Base-by-base conservation (phyloP, 2,113 vertebrate genomes). In the Protobothrops flavoviridis region DNA sequence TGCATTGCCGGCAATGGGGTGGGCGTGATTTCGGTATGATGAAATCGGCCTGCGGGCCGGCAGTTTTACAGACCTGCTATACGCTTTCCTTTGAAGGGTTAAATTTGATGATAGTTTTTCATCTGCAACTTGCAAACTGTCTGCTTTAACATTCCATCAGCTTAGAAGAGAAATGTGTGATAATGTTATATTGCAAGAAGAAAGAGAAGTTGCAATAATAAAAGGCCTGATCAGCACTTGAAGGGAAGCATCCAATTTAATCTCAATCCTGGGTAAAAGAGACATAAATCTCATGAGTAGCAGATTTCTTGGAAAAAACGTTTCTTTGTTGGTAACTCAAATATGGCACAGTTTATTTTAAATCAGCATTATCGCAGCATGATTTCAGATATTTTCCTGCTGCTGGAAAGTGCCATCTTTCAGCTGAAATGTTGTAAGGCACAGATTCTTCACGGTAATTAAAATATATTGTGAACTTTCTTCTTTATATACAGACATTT, bases 371-470 rank as follows among this genome's bases (percentile, higher is more conserved):
- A 4, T 59, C 55, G 57, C 92, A 93, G 88, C 69, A 11, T 93
- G 55, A 59, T 90, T 90, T 85, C 92, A 39, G 69, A 17, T 29
- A 55, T 55, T 61, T 88, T 12, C 59, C 55, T 81, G 87, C 69
- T 90, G 69, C 39, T 93, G 92, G 53, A 56, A 86, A 93, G 43
- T 33, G 29, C 88, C 92, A 90, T 93, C 53, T 90, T 90, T 93
- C 88, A 59, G 55, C 56, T 48, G 43, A 90, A 50, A 92, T 74
- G 92, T 85, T 61, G 61, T 90, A 33, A 90, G 45, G 55, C 69
- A 86, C n/a, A 33, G 53, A 50, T 90, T 89, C 50, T 93, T 90
- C 74, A 90, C 21, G 17, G 69, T 93, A 90, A 90, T 93, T 90
- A 93, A 90, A 93, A 90, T 20, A 90, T 90, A 59, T 17, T 85